Percentiles rank a stretch among this genome's conserved stretches.
Evolutionary conservation across 2,113 vertebrate genomes (phyloP).

Genomic region (Hypomesus transpacificus): DNA sequence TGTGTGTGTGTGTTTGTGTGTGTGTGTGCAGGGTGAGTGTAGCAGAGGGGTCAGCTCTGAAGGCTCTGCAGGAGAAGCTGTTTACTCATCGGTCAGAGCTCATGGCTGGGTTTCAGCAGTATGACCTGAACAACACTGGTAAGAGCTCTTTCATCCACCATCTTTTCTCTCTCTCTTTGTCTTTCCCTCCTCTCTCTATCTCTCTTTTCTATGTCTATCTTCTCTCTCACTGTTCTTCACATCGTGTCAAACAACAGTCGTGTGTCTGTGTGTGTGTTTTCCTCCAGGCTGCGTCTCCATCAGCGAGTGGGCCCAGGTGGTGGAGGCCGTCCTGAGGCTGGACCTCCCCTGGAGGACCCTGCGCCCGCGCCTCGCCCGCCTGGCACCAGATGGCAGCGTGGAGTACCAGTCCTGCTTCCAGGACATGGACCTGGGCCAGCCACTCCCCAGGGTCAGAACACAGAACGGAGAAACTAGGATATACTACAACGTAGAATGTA

Average conservation of each 20-base stretch:
- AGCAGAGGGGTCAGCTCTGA: conserved; percentile 85
- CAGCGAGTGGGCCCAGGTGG: conserved; percentile 81
- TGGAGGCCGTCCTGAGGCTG: conserved; percentile 82
- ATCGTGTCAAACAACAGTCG: too few relatives aligned
- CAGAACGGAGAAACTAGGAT: too few relatives aligned
- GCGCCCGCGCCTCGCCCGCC: conserved; percentile 69
- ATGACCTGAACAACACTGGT: conserved; percentile 58
- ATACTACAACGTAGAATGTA: background rate
- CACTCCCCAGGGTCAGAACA: conserved; percentile 75
- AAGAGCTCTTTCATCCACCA: background rate
- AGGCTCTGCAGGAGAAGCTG: conserved; percentile 83
- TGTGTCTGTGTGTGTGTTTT: background rate
- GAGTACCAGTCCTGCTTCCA: conserved; percentile 87
- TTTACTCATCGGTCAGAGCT: conserved; percentile 83
- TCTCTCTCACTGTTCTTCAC: too few relatives aligned
- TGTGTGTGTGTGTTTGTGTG: conserved; percentile 11
- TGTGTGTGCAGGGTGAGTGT: conserved; percentile 73
- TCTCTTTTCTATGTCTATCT: too few relatives aligned
- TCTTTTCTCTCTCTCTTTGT: too few relatives aligned
- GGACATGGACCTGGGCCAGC: conserved; percentile 74
- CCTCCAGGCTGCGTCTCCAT: conserved; percentile 78
- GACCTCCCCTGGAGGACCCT: conserved; percentile 91
- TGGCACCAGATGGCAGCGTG: conserved; percentile 71
- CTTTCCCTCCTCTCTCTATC: too few relatives aligned
- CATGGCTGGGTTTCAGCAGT: conserved; percentile 73